phyloP scores from a whole-genome alignment of 2,888 invertebrate species.

The Callimorpha dominula region DNA sequence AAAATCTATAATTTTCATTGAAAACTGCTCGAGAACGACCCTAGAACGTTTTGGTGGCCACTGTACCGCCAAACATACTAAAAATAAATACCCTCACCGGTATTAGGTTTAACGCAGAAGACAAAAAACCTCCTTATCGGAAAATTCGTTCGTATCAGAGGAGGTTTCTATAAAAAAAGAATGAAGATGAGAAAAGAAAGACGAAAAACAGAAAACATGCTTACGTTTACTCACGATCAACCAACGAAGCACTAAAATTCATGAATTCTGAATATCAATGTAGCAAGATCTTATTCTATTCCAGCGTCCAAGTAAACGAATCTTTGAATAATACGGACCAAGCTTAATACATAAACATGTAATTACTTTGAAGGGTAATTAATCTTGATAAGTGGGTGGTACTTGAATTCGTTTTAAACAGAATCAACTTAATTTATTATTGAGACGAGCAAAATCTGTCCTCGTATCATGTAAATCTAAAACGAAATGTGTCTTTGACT shows the following conservation, averaged over 20 bases:
- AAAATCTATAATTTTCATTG: too few species aligned
- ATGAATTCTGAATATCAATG: slow-evolving; percentile 1
- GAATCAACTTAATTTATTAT: not conserved
- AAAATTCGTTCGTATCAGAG: not conserved
- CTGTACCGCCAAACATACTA: not conserved
- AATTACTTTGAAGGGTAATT: slow-evolving; percentile 9
- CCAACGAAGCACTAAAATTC: not conserved
- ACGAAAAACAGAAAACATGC: not conserved
- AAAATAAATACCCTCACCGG: not conserved
- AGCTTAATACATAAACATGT: slow-evolving; percentile 9
- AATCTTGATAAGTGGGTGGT: slow-evolving; percentile 1
- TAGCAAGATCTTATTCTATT: not conserved
- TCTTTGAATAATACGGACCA: not conserved
- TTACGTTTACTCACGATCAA: not conserved
- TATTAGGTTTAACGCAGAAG: not conserved
- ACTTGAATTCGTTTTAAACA: slow-evolving; percentile 8
- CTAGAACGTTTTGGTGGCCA: not conserved
- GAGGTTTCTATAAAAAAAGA: too few species aligned
- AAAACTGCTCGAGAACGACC: too few species aligned
- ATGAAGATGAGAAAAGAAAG: not conserved
- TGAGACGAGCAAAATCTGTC: not conserved
- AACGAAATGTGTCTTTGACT: not conserved
- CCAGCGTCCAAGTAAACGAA: not conserved
- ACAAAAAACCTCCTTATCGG: not conserved
- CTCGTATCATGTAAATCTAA: not conserved